Evolutionary conservation across 1,140 invertebrate genomes (phyloP), one percentile per base, ranked within the genome.

Genomic region (Pachyrhynchus sulphureomaculatus): DNA sequence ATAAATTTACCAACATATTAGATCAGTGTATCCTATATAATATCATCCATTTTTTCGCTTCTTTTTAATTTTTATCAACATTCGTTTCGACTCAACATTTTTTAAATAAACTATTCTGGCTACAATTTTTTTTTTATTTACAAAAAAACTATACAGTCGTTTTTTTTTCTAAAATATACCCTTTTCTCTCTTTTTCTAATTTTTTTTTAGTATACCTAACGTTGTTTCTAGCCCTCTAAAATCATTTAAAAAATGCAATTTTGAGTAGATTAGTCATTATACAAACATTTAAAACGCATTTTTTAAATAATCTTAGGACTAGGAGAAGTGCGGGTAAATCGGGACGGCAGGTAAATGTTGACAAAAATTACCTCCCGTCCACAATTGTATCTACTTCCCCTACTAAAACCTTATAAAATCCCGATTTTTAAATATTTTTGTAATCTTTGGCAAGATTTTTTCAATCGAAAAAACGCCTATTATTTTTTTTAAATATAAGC

Each of bases 51-150:
- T 18, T 20, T 44, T 18, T 6, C 20, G 23, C 23, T 10, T 32
- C 47, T 17, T 17, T 20, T 21, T 49, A n/a, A n/a, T 34, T 49
- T n/a, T 18, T 8, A 8, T 24, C 32, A n/a, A 2, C 18, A 2
- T 24, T 23, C 21, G 15, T 18, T 15, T 32, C 32, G 9, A 15
- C 8, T 49, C 47, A 49, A 49, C 47, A 49, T 49, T 49, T 3
- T 49, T 49, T 17, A 29, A 33, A 49, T 32, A 33, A 34, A 49
- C 47, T 49, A 49, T 13, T 49, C 47, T 26, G 47, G 21, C 47
- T 49, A 49, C 47, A 23, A 23, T 49, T 49, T 49, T 49, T 49
- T 49, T 48, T 48, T 49, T 20, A 17, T 24, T 49, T 49, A 24
- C 20, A 18, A 49, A 18, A 49, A 49, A 49, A 23, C 47, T 49